Evolutionary conservation across 2,797 vertebrate species (phyloP).

Genomic region (Brachyalestes nurse): DNA sequence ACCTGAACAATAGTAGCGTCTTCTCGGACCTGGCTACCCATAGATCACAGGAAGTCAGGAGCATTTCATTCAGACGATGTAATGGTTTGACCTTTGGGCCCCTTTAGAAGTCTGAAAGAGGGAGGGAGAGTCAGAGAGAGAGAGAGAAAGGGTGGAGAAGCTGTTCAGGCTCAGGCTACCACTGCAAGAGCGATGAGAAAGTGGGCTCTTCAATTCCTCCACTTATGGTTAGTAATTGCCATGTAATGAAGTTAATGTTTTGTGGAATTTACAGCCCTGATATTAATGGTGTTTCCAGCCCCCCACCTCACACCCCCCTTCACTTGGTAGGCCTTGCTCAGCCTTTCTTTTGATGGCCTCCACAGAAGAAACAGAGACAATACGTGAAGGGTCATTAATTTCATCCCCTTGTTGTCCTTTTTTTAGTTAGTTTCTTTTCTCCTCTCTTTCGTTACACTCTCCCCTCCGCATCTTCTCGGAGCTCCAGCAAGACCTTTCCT

Average conservation of each 20-base stretch:
- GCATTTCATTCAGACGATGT: conserved; percentile 62
- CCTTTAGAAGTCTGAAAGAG: conserved; percentile 40
- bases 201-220: conserved; percentile 74
- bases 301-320: conserved; percentile 32
- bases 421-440: conserved; percentile 50
- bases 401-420: conserved; percentile 76
- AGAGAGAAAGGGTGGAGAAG: conserved; percentile 54
- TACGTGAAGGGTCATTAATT: conserved; percentile 85
- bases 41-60: conserved; percentile 63
- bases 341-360: conserved; percentile 70
- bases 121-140: conserved; percentile 19
- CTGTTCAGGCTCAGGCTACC: conserved; percentile 69
- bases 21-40: conserved; percentile 55
- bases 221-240: conserved; percentile 79
- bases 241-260: conserved; percentile 88
- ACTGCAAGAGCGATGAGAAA: conserved; percentile 69
- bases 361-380: conserved; percentile 83
- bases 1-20: conserved; percentile 57
- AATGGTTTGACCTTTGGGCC: conserved; percentile 74
- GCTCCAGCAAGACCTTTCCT: not conserved
- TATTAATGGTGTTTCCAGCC: conserved; percentile 75
- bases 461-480: not conserved
- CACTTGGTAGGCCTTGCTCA: conserved; percentile 57
- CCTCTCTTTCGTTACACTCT: conserved; percentile 15
- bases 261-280: conserved; percentile 84